Evolutionary conservation across 2,113 vertebrate species (phyloP).

Genomic region (Gorsachius goisagi): DNA sequence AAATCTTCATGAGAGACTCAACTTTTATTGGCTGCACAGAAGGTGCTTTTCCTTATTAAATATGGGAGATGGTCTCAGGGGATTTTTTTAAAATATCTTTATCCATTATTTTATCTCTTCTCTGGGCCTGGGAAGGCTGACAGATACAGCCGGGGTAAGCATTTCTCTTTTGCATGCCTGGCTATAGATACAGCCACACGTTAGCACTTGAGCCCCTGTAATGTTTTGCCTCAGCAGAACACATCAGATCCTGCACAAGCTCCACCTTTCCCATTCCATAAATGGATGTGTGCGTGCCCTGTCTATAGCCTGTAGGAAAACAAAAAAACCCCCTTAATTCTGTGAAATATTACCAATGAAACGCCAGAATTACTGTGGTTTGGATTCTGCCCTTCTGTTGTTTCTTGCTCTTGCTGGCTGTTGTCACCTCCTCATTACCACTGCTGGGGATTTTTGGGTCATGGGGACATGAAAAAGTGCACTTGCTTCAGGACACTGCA

Average conservation of each 20-base stretch:
- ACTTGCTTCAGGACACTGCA: neutral
- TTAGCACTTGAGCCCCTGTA: neutral
- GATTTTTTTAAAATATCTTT: constrained; percentile 44
- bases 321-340: neutral
- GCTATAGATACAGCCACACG: neutral
- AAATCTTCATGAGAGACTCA: constrained; percentile 69
- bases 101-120: constrained; percentile 36
- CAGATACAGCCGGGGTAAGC: neutral
- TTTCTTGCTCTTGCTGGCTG: neutral
- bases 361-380: neutral
- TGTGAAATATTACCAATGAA: neutral
- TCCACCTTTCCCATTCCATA: neutral
- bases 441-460: neutral
- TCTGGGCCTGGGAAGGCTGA: neutral
- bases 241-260: neutral
- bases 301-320: neutral
- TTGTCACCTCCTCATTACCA: neutral
- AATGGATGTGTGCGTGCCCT: neutral
- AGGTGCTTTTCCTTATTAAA: constrained; percentile 71
- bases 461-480: fast-evolving
- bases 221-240: neutral
- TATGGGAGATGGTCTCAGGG: neutral
- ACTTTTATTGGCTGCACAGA: constrained; percentile 69
- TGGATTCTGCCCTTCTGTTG: neutral
- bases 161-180: neutral